Evolutionary conservation across 2,113 vertebrate genomes (phyloP).

Genomic region (Sander vitreus): DNA sequence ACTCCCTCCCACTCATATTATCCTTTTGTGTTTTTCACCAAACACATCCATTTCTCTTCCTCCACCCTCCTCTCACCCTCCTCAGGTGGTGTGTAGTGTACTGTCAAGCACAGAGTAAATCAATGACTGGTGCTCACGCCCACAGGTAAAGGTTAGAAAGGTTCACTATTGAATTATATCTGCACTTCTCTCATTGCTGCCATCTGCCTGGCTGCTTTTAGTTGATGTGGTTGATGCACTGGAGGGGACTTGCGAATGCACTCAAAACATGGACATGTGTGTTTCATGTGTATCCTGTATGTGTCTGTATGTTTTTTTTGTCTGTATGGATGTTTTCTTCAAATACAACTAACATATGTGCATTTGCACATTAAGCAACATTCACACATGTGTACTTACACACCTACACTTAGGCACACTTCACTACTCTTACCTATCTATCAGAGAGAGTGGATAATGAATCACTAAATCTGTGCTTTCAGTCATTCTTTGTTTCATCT

Average conservation of each 20-base stretch:
- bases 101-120: constrained; percentile 80
- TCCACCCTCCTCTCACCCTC: constrained; percentile 67
- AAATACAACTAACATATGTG: constrained; percentile 46
- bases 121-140: constrained; percentile 82
- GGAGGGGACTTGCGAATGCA: constrained; percentile 77
- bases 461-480: constrained; percentile 75
- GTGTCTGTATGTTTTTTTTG: constrained; percentile 42
- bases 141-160: constrained; percentile 86
- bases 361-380: constrained; percentile 30
- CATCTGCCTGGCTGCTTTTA: constrained; percentile 83
- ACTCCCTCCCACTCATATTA: constrained; percentile 68
- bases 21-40: constrained; percentile 67
- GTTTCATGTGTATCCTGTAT: constrained; percentile 22
- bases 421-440: constrained; percentile 62
- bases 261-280: constrained; percentile 56
- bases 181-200: constrained; percentile 81
- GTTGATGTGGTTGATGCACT: constrained; percentile 77
- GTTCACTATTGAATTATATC: constrained; percentile 86
- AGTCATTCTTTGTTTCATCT: constrained; percentile 78
- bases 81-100: constrained; percentile 80
- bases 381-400: constrained; percentile 3
- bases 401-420: constrained; percentile 33
- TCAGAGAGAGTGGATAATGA: constrained; percentile 71
- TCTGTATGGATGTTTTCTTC: constrained; percentile 51
- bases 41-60: constrained; percentile 74